Conservation (phyloP, 2,797 vertebrate genomes). For the Amblyopsis hoosieri region DNA sequence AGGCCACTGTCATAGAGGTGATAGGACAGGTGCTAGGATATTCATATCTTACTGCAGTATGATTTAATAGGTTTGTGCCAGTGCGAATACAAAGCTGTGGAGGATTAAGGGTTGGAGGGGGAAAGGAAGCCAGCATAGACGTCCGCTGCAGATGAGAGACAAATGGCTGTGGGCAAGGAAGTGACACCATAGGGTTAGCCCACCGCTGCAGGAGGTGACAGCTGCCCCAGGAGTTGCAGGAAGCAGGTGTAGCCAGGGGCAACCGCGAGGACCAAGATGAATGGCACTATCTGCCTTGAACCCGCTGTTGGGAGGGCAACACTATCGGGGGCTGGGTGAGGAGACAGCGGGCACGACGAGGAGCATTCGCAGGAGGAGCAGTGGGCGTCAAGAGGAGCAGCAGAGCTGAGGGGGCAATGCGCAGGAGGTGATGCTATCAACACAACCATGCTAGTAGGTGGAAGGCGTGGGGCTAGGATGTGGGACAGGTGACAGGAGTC, state of each 20-base stretch:
- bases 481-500: no score
- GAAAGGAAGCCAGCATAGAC: slow-evolving; percentile 4
- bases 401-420: no score
- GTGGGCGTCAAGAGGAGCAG: no score
- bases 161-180: slow-evolving; percentile 29
- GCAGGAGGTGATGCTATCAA: no score
- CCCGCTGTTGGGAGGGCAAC: slow-evolving; percentile 43
- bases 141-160: slow-evolving; percentile 16
- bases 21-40: no score
- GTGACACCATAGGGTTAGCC: slow-evolving; percentile 33
- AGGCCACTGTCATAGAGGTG: background rate
- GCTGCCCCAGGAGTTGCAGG: slow-evolving; percentile 30
- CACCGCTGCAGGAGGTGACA: slow-evolving; percentile 6
- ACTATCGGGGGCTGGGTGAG: slow-evolving; percentile 5
- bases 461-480: no score
- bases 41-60: no score
- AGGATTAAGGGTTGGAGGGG: no score
- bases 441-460: no score
- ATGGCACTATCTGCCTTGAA: slow-evolving; percentile 31
- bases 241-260: slow-evolving; percentile 18
- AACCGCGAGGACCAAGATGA: slow-evolving; percentile 11
- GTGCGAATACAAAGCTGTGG: no score
- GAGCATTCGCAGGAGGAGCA: background rate
- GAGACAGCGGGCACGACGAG: background rate
- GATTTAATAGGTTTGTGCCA: no score